Percentiles rank a stretch among this genome's conserved stretches.
phyloP scores from a whole-genome alignment of 2,113 vertebrate species.

The Litocranius walleri region DNA sequence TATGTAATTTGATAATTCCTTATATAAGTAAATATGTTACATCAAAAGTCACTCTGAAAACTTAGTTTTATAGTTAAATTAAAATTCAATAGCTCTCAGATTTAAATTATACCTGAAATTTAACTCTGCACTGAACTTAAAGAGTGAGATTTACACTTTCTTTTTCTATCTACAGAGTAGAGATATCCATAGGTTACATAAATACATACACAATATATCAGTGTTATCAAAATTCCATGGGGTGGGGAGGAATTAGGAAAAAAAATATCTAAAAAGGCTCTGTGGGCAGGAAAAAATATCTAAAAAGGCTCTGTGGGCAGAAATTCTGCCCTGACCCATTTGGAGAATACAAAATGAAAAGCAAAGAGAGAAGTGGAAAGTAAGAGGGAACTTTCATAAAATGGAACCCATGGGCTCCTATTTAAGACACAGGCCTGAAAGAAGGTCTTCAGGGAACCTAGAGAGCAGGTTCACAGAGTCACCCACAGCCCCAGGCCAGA shows the following conservation, averaged over 20 bases:
- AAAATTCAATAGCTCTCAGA: background rate
- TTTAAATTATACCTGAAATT: background rate
- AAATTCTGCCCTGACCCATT: background rate
- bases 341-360: background rate
- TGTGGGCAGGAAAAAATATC: background rate
- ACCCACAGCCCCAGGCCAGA: background rate
- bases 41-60: background rate
- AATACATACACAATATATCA: background rate
- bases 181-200: background rate
- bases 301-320: background rate
- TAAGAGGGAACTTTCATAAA: background rate
- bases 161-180: background rate
- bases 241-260: background rate
- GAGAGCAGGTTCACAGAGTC: background rate
- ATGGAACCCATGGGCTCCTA: background rate
- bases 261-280: background rate
- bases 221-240: background rate
- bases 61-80: background rate
- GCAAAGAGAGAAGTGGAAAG: background rate
- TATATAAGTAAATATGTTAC: background rate
- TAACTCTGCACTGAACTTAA: background rate
- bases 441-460: background rate
- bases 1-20: background rate
- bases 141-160: background rate
- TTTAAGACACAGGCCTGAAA: background rate